A percentile compares a stretch with the other conserved stretches of the same genome.
Evolutionary conservation across 2,113 vertebrate species (phyloP).

Genomic region (Himantopus leucocephalus): DNA sequence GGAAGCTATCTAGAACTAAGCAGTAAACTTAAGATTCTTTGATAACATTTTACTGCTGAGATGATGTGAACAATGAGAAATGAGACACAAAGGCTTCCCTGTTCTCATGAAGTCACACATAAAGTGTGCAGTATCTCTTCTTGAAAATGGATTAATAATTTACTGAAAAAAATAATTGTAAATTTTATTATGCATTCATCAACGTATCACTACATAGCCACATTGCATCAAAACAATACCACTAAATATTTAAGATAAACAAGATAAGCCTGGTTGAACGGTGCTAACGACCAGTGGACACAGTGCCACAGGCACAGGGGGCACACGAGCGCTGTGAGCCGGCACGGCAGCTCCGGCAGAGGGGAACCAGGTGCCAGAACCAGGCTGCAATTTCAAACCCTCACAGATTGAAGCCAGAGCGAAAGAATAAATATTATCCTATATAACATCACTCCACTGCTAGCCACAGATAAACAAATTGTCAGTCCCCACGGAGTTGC

Average conservation of each 20-base stretch:
- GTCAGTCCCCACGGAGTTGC: neutral
- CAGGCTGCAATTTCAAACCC: neutral
- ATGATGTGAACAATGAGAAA: neutral
- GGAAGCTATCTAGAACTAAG: neutral
- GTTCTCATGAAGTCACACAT: neutral
- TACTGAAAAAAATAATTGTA: neutral
- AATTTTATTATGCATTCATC: neutral
- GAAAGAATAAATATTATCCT: neutral
- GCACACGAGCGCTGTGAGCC: neutral
- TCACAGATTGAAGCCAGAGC: neutral
- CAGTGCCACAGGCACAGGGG: fast-evolving
- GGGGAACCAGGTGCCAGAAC: neutral
- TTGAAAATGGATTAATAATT: neutral
- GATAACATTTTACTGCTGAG: neutral
- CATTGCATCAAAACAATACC: neutral
- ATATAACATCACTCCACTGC: neutral
- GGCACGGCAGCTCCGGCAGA: neutral
- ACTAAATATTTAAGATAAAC: neutral
- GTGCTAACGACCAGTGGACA: neutral
- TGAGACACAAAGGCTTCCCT: neutral
- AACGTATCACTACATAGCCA: neutral
- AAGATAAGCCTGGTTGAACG: neutral
- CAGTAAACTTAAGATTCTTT: neutral
- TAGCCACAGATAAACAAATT: neutral
- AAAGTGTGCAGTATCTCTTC: neutral